Evolutionary conservation across 1,140 invertebrate genomes (phyloP).

Genomic region (Dufourea novaeangliae): DNA sequence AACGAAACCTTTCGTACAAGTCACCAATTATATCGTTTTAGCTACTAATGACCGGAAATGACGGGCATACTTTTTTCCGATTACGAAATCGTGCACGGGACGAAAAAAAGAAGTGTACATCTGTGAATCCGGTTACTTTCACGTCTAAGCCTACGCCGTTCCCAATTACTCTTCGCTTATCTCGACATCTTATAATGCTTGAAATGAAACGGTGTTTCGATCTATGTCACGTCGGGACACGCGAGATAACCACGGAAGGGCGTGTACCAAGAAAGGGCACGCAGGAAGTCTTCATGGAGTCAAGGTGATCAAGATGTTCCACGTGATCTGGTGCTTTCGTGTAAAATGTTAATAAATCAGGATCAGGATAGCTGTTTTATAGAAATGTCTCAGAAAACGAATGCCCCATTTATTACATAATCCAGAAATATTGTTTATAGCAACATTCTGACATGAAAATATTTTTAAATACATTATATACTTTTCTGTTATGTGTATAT

Average conservation of each 20-base stretch:
- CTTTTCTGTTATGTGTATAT: too few relatives aligned
- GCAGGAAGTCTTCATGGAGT: neutral
- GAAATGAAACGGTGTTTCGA: neutral
- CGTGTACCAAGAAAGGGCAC: neutral
- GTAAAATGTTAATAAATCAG: too few relatives aligned
- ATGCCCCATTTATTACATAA: too few relatives aligned
- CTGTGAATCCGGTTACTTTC: slow-evolving; percentile 45
- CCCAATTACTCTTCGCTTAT: slow-evolving; percentile 2
- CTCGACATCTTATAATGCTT: neutral
- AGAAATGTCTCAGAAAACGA: too few relatives aligned
- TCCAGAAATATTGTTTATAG: too few relatives aligned
- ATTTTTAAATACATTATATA: too few relatives aligned
- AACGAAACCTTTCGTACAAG: neutral
- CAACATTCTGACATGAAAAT: too few relatives aligned
- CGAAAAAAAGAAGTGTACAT: slow-evolving; percentile 21
- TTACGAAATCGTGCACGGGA: slow-evolving; percentile 26
- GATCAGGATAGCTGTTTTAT: too few relatives aligned
- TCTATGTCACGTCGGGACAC: neutral
- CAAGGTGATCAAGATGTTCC: neutral
- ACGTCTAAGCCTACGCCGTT: slow-evolving; percentile 17
- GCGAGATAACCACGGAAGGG: neutral
- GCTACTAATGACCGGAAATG: slow-evolving; percentile 22
- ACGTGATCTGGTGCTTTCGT: too few relatives aligned
- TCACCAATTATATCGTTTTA: slow-evolving; percentile 39
- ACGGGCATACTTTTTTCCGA: neutral